Evolutionary conservation across 2,113 vertebrate species (phyloP).

Genomic region (Myanophis thanlyinensis): DNA sequence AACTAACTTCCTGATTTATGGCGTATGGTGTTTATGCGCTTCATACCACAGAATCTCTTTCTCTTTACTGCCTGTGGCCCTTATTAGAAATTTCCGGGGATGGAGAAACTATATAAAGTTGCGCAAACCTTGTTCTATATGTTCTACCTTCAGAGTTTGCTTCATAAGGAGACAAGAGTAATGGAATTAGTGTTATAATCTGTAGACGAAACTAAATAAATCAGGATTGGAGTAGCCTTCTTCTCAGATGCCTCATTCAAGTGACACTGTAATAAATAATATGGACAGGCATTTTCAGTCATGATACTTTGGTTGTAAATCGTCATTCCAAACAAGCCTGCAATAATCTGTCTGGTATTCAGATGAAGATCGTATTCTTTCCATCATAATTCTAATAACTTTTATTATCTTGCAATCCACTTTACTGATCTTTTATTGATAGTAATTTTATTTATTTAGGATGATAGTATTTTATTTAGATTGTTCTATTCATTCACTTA

Average conservation of each 20-base stretch:
- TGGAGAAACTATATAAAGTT: not conserved
- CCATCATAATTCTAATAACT: not conserved
- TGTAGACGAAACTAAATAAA: not conserved
- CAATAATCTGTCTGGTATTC: not conserved
- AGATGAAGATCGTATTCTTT: not conserved
- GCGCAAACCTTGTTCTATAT: not conserved
- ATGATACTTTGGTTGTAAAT: not conserved
- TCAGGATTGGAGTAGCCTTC: not conserved
- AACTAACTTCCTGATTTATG: not conserved
- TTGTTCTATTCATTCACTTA: not conserved
- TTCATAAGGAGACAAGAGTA: not conserved
- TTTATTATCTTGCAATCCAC: not conserved
- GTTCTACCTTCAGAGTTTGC: not conserved
- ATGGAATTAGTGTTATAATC: not conserved
- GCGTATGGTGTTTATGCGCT: not conserved
- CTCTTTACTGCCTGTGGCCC: not conserved
- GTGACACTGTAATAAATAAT: not conserved
- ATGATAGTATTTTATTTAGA: not conserved
- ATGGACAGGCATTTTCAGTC: no score
- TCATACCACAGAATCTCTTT: not conserved
- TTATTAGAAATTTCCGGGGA: not conserved
- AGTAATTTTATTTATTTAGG: not conserved
- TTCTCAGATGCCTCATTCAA: not conserved
- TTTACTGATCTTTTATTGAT: not conserved
- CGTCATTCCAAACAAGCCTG: not conserved